Evolutionary conservation across 1,140 invertebrate species (phyloP).

Genomic region (Temnothorax longispinosus): DNA sequence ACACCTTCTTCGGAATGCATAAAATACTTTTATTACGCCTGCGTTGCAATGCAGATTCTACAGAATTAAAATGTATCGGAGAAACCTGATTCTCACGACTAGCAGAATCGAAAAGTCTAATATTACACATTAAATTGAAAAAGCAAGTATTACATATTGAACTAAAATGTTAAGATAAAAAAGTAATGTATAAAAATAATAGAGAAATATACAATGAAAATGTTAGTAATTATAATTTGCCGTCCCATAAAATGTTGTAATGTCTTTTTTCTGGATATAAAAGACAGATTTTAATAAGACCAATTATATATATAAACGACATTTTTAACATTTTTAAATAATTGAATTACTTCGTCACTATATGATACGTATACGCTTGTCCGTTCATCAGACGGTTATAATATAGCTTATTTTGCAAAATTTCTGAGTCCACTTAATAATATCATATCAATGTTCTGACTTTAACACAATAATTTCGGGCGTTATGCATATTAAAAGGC

Average conservation of each 20-base stretch:
- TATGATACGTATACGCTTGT: background rate
- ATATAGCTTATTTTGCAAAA: background rate
- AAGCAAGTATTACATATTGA: no score
- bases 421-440: background rate
- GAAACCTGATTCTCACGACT: background rate
- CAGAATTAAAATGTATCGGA: background rate
- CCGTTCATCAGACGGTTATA: background rate
- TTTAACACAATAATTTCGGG: conserved; percentile 29
- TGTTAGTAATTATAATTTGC: background rate
- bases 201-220: background rate
- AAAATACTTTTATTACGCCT: background rate
- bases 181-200: background rate
- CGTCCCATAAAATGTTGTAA: no score
- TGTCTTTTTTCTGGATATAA: background rate
- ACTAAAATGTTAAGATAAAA: no score
- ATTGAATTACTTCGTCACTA: background rate
- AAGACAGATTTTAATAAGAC: background rate
- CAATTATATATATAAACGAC: background rate
- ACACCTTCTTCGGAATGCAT: background rate
- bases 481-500: conserved; percentile 25
- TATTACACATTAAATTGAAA: background rate
- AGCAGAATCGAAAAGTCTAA: background rate
- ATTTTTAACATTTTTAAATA: background rate
- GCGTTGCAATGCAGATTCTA: background rate
- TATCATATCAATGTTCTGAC: background rate